These are phyloP conservation scores for Rotaria macrura DNA, from an alignment of 2,888 invertebrate genomes.

Conservation along the genomic window DNA sequence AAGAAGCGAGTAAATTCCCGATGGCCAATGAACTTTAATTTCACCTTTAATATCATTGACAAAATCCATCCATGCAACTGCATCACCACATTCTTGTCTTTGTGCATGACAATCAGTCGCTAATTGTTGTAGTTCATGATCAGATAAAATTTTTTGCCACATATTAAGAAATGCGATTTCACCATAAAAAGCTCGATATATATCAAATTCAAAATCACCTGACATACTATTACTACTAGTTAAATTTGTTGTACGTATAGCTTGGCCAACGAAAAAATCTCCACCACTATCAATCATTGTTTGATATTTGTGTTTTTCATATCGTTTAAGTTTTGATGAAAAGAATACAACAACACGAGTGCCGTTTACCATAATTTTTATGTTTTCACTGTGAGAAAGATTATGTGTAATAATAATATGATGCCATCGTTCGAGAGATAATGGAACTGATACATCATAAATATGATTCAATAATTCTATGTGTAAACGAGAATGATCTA, in stretches of 20 bases:
- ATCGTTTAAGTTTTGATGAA: background rate
- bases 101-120: background rate
- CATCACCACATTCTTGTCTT: background rate
- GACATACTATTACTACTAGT: background rate
- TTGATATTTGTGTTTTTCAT: background rate
- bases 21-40: background rate
- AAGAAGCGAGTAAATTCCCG: background rate
- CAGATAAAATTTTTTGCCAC: background rate
- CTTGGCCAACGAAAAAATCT: background rate
- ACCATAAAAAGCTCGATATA: background rate
- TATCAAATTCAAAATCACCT: background rate
- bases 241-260: background rate
- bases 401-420: background rate
- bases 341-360: background rate
- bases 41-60: conserved; percentile 10
- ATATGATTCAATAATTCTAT: background rate
- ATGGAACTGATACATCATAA: background rate
- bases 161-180: background rate
- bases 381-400: background rate
- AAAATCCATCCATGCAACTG: background rate
- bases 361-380: background rate
- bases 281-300: background rate
- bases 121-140: background rate
- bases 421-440: background rate
- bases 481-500: background rate